These are phyloP conservation scores for Misgurnus anguillicaudatus DNA, from an alignment of 2,113 vertebrate species.

Conservation along the genomic window DNA sequence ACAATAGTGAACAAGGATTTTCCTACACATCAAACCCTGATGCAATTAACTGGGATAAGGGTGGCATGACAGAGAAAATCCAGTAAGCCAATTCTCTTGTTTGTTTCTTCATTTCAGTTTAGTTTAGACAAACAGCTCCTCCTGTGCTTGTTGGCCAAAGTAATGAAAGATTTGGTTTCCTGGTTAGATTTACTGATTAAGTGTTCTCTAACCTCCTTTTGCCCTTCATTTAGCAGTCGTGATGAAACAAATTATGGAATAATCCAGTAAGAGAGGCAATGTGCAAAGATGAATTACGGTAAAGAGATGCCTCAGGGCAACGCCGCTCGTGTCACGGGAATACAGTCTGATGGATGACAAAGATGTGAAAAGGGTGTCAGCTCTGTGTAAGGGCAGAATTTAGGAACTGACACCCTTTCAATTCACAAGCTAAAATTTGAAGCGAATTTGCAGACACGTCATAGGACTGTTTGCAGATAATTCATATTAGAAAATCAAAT, in stretches of 20 bases:
- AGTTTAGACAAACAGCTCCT: conserved; percentile 19
- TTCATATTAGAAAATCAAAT: too few relatives aligned
- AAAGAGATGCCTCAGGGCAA: conserved; percentile 52
- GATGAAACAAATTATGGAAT: conserved; percentile 47
- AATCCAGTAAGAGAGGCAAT: conserved; percentile 54
- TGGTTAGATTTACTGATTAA: conserved; percentile 42
- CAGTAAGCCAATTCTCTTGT: neutral
- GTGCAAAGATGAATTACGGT: conserved; percentile 50
- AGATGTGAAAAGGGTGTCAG: conserved; percentile 36
- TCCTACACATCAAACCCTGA: too few relatives aligned
- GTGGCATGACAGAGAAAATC: neutral
- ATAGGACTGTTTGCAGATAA: too few relatives aligned
- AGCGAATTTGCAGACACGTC: neutral
- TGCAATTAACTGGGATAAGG: neutral
- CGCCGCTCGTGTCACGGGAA: conserved; percentile 40
- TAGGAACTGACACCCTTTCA: conserved; percentile 10
- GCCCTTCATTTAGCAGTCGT: conserved; percentile 50
- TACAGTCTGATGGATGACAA: conserved; percentile 45
- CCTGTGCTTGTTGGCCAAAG: conserved; percentile 6
- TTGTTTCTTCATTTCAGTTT: conserved; percentile 34
- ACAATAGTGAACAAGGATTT: neutral
- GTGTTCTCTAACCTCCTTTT: conserved; percentile 35
- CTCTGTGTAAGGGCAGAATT: conserved; percentile 3
- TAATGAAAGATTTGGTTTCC: conserved; percentile 19
- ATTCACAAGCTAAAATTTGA: conserved; percentile 3